A percentile compares a stretch with the other conserved stretches of the same genome.
These are phyloP conservation scores for Alosa sapidissima DNA, from an alignment of 2,797 vertebrate genomes.

Conservation along the genomic window DNA sequence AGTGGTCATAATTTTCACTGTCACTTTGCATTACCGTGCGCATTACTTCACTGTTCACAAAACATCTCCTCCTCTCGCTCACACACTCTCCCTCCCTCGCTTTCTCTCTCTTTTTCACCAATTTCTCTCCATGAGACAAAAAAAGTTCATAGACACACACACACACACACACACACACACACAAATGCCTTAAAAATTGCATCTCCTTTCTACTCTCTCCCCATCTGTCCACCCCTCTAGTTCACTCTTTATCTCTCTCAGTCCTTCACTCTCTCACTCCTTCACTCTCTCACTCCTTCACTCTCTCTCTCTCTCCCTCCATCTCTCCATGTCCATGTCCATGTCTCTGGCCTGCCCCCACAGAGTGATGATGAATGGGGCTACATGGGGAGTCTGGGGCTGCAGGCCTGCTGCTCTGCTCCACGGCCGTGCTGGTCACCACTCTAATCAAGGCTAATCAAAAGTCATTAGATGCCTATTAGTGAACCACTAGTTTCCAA, in stretches of 20 bases:
- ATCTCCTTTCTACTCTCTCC: not conserved
- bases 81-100: conserved; percentile 61
- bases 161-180: too few species aligned
- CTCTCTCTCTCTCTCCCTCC: not conserved
- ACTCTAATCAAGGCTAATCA: conserved; percentile 45
- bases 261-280: not conserved
- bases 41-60: conserved; percentile 82
- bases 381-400: conserved; percentile 70
- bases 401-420: conserved; percentile 65
- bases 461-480: conserved; percentile 39
- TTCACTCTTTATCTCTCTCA: not conserved
- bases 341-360: conserved; percentile 51
- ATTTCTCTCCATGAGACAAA: too few species aligned
- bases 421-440: conserved; percentile 64
- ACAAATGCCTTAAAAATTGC: too few species aligned
- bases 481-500: conserved; percentile 23
- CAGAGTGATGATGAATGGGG: conserved; percentile 75
- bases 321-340: conserved; percentile 44
- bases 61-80: conserved; percentile 80
- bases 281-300: not conserved
- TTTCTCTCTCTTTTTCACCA: not conserved
- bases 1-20: conserved; percentile 87
- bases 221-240: too few species aligned
- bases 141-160: too few species aligned
- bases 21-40: conserved; percentile 85